Percentiles rank a stretch among this genome's conserved stretches.
Evolutionary conservation across 2,113 vertebrate species (phyloP).

Genomic region (Balaeniceps rex): DNA sequence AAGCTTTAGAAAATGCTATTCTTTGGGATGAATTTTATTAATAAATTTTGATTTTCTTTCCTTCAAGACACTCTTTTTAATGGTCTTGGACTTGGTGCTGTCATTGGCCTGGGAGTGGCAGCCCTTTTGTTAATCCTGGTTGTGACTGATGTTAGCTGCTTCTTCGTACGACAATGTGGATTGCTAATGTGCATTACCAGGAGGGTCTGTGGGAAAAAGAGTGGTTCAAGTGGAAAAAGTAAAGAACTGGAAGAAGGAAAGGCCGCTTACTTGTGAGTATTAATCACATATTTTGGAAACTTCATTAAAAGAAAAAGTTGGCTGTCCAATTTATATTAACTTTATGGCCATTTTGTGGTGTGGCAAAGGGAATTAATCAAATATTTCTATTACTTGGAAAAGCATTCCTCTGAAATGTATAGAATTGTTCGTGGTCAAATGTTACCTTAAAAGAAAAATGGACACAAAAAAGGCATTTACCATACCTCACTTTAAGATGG

Average conservation of each 20-base stretch:
- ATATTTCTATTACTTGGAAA: not conserved
- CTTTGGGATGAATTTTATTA: not conserved
- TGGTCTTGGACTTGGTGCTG: constrained; percentile 89
- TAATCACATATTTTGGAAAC: not conserved
- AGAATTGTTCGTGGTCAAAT: not conserved
- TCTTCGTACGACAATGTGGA: constrained; percentile 95
- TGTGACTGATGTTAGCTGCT: constrained; percentile 94
- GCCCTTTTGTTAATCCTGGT: constrained; percentile 91
- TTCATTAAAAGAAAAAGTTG: not conserved
- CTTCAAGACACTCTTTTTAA: constrained; percentile 94
- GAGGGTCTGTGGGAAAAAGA: constrained; percentile 94
- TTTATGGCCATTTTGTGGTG: not conserved
- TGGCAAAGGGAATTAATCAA: not conserved
- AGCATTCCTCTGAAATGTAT: not conserved
- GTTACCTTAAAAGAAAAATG: not conserved
- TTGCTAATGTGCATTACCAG: constrained; percentile 96
- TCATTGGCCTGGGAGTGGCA: constrained; percentile 91
- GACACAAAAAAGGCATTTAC: not conserved
- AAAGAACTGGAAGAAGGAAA: constrained; percentile 98
- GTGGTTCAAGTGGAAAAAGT: constrained; percentile 90
- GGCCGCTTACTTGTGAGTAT: constrained; percentile 96
- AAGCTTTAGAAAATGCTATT: not conserved
- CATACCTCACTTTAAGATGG: not conserved
- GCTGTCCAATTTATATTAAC: not conserved
- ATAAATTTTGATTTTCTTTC: constrained; percentile 1